Evolutionary conservation across 1,140 invertebrate genomes (phyloP).

Genomic region (Dysdera silvatica): DNA sequence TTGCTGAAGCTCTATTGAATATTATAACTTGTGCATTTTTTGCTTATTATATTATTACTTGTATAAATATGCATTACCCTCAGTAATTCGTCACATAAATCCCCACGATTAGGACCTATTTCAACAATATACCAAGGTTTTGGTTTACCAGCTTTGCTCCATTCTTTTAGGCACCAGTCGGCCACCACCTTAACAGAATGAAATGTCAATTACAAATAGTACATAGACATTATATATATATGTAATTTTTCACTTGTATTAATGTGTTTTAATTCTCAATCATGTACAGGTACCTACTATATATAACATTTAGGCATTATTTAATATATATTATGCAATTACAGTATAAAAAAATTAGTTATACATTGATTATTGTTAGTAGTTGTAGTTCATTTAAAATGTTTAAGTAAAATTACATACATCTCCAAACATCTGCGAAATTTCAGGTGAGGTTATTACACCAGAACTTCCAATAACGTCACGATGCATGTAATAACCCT

Average conservation of each 20-base stretch:
- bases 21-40: background rate
- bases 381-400: too few species aligned
- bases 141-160: constrained; percentile 50
- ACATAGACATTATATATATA: background rate
- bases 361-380: too few species aligned
- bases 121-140: constrained; percentile 80
- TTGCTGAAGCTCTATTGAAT: too few species aligned
- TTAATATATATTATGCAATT: too few species aligned
- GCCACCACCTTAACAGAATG: constrained; percentile 47
- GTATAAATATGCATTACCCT: constrained; percentile 40
- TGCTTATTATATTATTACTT: background rate
- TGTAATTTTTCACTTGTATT: too few species aligned
- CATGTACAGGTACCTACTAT: too few species aligned
- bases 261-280: too few species aligned
- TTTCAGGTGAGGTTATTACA: constrained; percentile 93
- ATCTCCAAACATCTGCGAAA: constrained; percentile 93
- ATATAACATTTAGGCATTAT: too few species aligned
- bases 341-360: too few species aligned
- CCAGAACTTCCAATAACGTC: constrained; percentile 81
- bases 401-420: constrained; percentile 44
- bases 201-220: too few species aligned
- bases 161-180: constrained; percentile 84
- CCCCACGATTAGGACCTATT: constrained; percentile 87
- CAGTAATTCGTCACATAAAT: constrained; percentile 75
- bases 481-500: constrained; percentile 77